Evolutionary conservation across 1,140 invertebrate genomes (phyloP).

Genomic region (Phymastichus coffea): DNA sequence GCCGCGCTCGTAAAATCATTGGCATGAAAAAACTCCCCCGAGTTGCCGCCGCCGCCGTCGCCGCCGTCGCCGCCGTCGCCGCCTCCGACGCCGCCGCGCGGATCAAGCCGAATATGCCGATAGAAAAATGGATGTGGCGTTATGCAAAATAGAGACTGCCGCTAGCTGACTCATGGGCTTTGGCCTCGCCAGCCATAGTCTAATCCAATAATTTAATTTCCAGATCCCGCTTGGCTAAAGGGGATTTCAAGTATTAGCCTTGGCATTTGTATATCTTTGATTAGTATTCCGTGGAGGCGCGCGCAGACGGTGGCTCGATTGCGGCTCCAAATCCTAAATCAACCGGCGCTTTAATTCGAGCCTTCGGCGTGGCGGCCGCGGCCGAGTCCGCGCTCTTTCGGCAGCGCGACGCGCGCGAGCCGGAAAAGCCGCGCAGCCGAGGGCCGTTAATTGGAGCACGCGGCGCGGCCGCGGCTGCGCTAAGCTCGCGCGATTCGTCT

Average conservation of each 20-base stretch:
- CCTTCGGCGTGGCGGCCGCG: too few species aligned
- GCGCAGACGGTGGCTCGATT: constrained; percentile 53
- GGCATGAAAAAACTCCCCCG: constrained; percentile 54
- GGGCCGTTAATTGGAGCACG: constrained; percentile 52
- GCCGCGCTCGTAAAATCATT: constrained; percentile 59
- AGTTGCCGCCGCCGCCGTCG: constrained; percentile 21
- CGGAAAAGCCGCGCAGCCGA: too few species aligned
- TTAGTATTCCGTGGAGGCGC: constrained; percentile 55
- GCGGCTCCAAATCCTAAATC: constrained; percentile 55
- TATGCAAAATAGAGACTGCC: background rate
- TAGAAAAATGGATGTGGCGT: constrained; percentile 14
- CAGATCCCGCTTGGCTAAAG: constrained; percentile 49
- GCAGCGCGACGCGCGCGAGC: too few species aligned
- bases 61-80: constrained; percentile 38
- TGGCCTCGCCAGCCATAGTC: too few species aligned
- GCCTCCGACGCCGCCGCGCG: constrained; percentile 29
- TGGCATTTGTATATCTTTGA: constrained; percentile 58
- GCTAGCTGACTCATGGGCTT: too few species aligned
- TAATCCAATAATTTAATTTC: constrained; percentile 60
- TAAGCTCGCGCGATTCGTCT: too few species aligned
- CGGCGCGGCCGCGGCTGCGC: constrained; percentile 24
- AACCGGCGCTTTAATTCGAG: too few species aligned
- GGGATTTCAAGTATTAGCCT: constrained; percentile 58
- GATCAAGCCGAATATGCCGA: constrained; percentile 38
- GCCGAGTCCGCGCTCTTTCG: too few species aligned